Percentiles rank a stretch among this genome's conserved stretches.
Evolutionary conservation across 2,113 vertebrate species (phyloP).

Genomic region (Colinus virginianus): DNA sequence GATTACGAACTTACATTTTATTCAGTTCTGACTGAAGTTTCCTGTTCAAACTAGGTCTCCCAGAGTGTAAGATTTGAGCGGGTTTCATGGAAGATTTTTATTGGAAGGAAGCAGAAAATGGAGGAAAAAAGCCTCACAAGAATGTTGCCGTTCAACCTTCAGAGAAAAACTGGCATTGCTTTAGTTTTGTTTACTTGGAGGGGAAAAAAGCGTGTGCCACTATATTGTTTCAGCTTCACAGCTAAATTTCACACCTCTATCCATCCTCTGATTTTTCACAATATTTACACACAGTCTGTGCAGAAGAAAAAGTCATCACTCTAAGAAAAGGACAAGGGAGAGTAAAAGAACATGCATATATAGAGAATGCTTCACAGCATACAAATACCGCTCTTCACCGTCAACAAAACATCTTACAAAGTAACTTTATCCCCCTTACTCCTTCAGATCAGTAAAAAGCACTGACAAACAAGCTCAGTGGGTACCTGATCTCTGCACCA

Average conservation of each 20-base stretch:
- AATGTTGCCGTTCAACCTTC: background rate
- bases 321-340: background rate
- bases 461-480: background rate
- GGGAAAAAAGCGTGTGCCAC: background rate
- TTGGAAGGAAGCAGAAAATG: background rate
- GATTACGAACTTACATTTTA: slow-evolving; percentile 17
- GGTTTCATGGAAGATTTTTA: background rate
- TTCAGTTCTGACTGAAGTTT: slow-evolving; percentile 33
- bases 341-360: background rate
- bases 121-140: background rate
- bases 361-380: background rate
- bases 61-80: background rate
- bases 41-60: slow-evolving; percentile 19
- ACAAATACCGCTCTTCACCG: background rate
- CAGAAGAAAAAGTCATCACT: background rate
- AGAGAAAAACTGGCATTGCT: background rate
- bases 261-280: background rate
- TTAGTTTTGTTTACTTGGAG: background rate
- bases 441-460: background rate
- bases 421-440: background rate
- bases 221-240: background rate
- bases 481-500: background rate
- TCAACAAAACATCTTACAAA: background rate
- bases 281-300: background rate
- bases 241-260: background rate